A percentile compares a stretch with the other conserved stretches of the same genome.
phyloP scores from a whole-genome alignment of 2,797 vertebrate genomes.

The Phyllotis vaccarum region DNA sequence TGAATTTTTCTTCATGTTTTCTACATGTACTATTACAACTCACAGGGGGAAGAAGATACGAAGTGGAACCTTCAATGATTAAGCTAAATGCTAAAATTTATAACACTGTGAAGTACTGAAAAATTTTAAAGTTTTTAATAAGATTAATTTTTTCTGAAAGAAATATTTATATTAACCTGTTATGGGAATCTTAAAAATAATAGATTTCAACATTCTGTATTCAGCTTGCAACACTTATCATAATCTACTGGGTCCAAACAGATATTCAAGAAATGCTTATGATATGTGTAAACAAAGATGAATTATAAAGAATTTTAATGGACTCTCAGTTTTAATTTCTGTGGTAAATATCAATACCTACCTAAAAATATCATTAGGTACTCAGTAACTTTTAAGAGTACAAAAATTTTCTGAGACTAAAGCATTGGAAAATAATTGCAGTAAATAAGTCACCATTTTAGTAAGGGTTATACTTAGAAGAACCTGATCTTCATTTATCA shows the following conservation, averaged over 20 bases:
- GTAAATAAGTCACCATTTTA: background rate
- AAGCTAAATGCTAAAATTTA: background rate
- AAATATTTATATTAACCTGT: background rate
- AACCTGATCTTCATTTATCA: background rate
- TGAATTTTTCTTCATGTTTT: background rate
- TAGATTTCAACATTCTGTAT: background rate
- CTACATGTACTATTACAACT: background rate
- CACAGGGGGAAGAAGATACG: background rate
- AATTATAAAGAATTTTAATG: background rate
- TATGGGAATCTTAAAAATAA: background rate
- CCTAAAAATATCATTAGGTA: background rate
- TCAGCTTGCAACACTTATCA: background rate
- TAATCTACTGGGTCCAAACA: background rate
- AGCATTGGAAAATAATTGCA: background rate
- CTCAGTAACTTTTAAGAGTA: background rate
- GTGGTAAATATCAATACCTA: background rate
- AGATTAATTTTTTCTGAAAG: background rate
- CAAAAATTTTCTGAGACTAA: background rate
- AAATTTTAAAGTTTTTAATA: background rate
- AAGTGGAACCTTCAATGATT: background rate
- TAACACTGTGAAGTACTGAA: background rate
- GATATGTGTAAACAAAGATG: background rate
- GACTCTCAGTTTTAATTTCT: background rate
- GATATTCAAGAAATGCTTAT: background rate
- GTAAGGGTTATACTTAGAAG: background rate